Conservation (phyloP, 2,113 vertebrate species). For the Uria aalge region DNA sequence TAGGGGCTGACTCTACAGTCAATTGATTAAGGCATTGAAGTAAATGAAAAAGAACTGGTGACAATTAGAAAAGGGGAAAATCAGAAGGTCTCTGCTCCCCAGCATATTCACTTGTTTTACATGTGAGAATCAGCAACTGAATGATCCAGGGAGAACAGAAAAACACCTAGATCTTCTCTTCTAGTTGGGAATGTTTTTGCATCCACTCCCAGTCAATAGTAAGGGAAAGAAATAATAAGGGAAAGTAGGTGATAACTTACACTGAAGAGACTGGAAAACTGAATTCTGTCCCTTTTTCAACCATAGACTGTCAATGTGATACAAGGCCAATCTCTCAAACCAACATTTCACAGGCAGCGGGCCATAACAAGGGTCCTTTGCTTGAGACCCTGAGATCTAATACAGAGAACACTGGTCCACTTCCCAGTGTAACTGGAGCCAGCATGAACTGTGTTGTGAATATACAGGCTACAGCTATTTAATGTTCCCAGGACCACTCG, state of each 20-base stretch:
- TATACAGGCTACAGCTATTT: neutral
- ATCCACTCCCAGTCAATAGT: neutral
- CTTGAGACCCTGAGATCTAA: neutral
- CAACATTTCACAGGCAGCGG: neutral
- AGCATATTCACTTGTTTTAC: neutral
- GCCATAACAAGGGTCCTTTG: neutral
- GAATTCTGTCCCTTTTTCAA: neutral
- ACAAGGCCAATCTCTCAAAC: neutral
- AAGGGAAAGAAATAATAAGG: neutral
- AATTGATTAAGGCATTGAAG: neutral
- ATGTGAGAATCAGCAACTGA: neutral
- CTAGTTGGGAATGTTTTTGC: neutral
- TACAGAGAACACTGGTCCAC: neutral
- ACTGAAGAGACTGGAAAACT: neutral
- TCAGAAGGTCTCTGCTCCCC: neutral
- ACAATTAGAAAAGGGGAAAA: neutral
- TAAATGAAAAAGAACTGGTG: neutral
- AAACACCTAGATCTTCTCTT: neutral
- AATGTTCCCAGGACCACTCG: neutral
- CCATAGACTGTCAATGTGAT: neutral
- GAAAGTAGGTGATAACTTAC: neutral
- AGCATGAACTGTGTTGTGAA: neutral
- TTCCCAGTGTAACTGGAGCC: neutral
- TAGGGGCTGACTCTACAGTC: neutral
- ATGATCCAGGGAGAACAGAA: neutral